These are phyloP conservation scores for Harpalus rubripes DNA, from an alignment of 2,888 invertebrate species.

Conservation along the genomic window DNA sequence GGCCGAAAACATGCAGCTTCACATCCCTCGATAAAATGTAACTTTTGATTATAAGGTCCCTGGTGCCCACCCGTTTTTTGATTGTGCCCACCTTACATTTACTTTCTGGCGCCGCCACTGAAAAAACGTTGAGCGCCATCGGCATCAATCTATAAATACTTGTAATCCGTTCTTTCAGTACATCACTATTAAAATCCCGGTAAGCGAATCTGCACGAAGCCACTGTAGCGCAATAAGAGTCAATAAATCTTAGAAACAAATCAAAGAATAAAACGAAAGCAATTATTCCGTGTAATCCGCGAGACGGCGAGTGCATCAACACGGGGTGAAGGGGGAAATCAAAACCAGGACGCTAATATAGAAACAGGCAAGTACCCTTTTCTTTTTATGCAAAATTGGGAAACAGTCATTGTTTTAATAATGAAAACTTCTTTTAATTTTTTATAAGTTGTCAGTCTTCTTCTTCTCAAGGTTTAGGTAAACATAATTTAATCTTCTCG, in stretches of 20 bases:
- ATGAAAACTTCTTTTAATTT: too few relatives aligned
- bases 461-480: too few relatives aligned
- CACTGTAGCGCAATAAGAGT: slow-evolving; percentile 56
- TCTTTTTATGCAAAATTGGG: not conserved
- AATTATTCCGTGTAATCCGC: slow-evolving; percentile 62
- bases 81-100: too few relatives aligned
- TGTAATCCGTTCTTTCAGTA: slow-evolving; percentile 34
- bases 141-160: slow-evolving; percentile 31
- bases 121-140: slow-evolving; percentile 20
- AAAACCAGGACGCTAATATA: slow-evolving; percentile 1
- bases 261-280: slow-evolving; percentile 66
- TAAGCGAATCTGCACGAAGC: slow-evolving; percentile 46
- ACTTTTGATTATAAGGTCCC: too few relatives aligned
- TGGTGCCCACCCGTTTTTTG: too few relatives aligned
- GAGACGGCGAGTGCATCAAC: slow-evolving; percentile 21
- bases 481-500: too few relatives aligned
- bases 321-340: not conserved
- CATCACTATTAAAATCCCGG: slow-evolving; percentile 46
- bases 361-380: not conserved
- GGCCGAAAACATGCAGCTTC: too few relatives aligned
- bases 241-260: slow-evolving; percentile 65
- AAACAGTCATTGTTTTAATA: too few relatives aligned
- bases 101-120: too few relatives aligned
- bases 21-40: too few relatives aligned
- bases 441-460: too few relatives aligned